Conservation (phyloP, 2,888 invertebrate genomes). For the Strigamia transsilvanica region DNA sequence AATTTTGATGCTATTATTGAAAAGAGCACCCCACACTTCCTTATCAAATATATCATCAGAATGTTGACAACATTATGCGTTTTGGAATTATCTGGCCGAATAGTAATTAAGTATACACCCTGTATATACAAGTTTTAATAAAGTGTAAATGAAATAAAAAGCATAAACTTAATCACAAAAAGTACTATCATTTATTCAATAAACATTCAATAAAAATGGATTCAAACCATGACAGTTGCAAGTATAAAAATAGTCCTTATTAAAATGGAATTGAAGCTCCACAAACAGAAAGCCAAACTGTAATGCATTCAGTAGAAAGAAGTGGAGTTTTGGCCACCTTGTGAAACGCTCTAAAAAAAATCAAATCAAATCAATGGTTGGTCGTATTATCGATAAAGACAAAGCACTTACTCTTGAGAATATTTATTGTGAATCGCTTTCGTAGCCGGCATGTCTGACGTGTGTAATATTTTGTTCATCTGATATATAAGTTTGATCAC, state of each 20-base stretch:
- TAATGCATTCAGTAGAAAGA: not conserved
- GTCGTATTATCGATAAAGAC: conserved; percentile 26
- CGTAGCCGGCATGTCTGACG: conserved; percentile 79
- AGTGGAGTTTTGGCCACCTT: not conserved
- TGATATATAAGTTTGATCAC: conserved; percentile 75
- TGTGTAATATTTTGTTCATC: conserved; percentile 79
- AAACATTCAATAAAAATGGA: not conserved
- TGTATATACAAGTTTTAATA: conserved; percentile 23
- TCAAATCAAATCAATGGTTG: not conserved
- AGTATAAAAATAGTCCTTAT: not conserved
- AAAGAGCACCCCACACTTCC: too few relatives aligned
- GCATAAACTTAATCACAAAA: not conserved
- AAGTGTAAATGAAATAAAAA: not conserved
- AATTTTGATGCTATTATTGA: too few relatives aligned
- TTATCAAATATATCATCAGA: too few relatives aligned
- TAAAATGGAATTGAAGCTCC: too few relatives aligned
- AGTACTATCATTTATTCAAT: too few relatives aligned
- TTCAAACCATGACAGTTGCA: not conserved
- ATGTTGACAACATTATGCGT: too few relatives aligned
- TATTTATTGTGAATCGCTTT: conserved; percentile 92
- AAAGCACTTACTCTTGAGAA: conserved; percentile 77
- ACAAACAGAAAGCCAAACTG: not conserved
- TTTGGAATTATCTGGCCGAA: too few relatives aligned
- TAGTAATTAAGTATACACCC: too few relatives aligned
- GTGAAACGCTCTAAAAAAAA: not conserved